Evolutionary conservation across 2,113 vertebrate genomes (phyloP), one percentile per base, ranked within the genome.

Genomic region (Nyctereutes procyonoides): DNA sequence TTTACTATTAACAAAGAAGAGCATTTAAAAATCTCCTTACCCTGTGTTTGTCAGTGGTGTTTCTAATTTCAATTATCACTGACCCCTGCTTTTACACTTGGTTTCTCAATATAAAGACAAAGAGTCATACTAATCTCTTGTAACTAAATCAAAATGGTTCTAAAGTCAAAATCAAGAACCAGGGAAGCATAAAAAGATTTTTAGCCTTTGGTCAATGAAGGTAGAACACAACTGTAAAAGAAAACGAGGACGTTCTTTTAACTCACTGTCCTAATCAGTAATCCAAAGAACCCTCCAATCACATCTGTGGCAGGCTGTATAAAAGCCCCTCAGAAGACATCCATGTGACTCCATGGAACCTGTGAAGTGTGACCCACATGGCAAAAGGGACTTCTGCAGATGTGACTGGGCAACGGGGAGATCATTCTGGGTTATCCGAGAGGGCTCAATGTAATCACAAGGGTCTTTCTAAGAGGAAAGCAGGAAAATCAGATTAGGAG

Each of bases 141-240:
- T 95, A 95, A 93, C 60, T 83, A 62, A 97, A 83, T 91, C 55
- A 92, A 90, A 96, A 93, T 65, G 43, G 22, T 89, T 67, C 83
- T 71, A 88, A 96, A 84, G 76, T 83, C n/a, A 84, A 95, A 94
- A 97, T 38, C 48, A 85, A 96, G 82, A 71, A 81, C 26, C 20
- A 83, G 89, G 80, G 69, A 92, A 92, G 30, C 19, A 81, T 38
- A 30, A 30, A 35, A n/a, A 85, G 35, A 2, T 13, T 2, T 19
- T 86, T 74, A 74, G 79, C 48, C 38, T 87, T 91, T 63, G 38
- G 30, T 93, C 71, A 96, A 10, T 28, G 22, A n/a, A 85, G 30
- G 13, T 24, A 95, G 20, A 74, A 69, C 30, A 90, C 79, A 83
- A 80, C 32, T 38, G 0, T 17, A 10, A 14, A 81, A 93, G 32